Evolutionary conservation across 1,140 invertebrate species (phyloP).

Genomic region (Dendrolimus kikuchii): DNA sequence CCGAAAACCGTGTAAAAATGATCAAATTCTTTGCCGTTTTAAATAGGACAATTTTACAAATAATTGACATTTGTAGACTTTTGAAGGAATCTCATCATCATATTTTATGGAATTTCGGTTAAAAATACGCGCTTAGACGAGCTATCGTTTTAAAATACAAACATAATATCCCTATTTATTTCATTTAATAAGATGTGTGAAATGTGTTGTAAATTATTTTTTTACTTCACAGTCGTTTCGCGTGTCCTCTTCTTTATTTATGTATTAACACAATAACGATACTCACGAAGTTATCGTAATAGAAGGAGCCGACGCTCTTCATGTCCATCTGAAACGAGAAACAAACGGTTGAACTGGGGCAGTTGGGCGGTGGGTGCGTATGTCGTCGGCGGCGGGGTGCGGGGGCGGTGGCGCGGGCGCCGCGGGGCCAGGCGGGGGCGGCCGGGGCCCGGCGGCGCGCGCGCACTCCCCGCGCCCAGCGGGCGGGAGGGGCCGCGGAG

Average conservation of each 20-base stretch:
- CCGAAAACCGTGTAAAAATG: too few species aligned
- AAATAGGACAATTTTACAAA: too few species aligned
- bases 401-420: conserved; percentile 41
- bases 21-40: too few species aligned
- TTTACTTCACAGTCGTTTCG: background rate
- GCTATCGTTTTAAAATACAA: too few species aligned
- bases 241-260: too few species aligned
- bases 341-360: conserved; percentile 53
- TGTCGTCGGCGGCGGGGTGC: conserved; percentile 30
- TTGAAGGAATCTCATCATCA: too few species aligned
- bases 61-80: too few species aligned
- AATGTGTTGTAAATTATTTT: background rate
- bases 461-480: conserved; percentile 18
- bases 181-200: background rate
- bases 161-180: too few species aligned
- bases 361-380: conserved; percentile 27
- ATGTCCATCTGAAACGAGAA: conserved; percentile 88
- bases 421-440: conserved; percentile 32
- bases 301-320: conserved; percentile 93
- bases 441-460: conserved; percentile 24
- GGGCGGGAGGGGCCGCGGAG: conserved; percentile 42
- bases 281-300: conserved; percentile 96
- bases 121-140: too few species aligned
- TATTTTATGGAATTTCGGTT: too few species aligned
- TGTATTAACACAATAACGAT: conserved; percentile 28